Percentiles rank a stretch among this genome's conserved stretches.
Conservation (phyloP, 2,113 vertebrate species). For the Osmerus mordax region DNA sequence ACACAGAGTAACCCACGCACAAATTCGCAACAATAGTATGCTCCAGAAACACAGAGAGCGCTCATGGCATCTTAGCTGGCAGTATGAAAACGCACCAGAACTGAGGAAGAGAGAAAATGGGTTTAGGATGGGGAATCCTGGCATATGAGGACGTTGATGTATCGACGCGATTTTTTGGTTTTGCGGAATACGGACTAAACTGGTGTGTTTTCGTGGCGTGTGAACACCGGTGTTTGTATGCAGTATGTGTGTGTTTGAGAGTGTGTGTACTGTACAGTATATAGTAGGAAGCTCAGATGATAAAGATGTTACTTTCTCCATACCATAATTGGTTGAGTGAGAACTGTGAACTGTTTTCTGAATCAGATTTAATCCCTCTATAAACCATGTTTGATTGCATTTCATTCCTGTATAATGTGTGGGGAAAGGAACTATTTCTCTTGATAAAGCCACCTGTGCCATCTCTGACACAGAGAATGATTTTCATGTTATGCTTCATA, state of each 20-base stretch:
- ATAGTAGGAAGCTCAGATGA: neutral
- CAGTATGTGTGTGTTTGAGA: neutral
- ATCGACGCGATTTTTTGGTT: conserved; percentile 24
- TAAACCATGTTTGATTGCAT: no score
- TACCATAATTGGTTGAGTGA: no score
- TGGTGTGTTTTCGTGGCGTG: neutral
- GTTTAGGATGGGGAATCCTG: conserved; percentile 23
- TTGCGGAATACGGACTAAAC: neutral
- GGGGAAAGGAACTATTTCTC: no score
- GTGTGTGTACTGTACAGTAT: neutral
- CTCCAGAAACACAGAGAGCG: conserved; percentile 46
- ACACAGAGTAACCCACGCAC: conserved; percentile 41
- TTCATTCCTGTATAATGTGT: no score
- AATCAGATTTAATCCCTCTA: no score
- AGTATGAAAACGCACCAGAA: conserved; percentile 46
- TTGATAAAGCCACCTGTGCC: neutral
- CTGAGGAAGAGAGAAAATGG: conserved; percentile 24
- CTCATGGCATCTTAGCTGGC: conserved; percentile 36
- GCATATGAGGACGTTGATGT: conserved; percentile 31
- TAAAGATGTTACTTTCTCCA: neutral
- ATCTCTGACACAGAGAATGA: conserved; percentile 18
- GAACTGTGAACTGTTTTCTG: no score
- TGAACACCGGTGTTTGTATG: neutral
- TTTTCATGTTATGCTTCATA: conserved; percentile 22
- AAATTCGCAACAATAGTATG: conserved; percentile 45